Percentiles rank a stretch among this genome's conserved stretches.
Conservation (phyloP, 2,888 invertebrate species). For the Ariolimax columbianus region DNA sequence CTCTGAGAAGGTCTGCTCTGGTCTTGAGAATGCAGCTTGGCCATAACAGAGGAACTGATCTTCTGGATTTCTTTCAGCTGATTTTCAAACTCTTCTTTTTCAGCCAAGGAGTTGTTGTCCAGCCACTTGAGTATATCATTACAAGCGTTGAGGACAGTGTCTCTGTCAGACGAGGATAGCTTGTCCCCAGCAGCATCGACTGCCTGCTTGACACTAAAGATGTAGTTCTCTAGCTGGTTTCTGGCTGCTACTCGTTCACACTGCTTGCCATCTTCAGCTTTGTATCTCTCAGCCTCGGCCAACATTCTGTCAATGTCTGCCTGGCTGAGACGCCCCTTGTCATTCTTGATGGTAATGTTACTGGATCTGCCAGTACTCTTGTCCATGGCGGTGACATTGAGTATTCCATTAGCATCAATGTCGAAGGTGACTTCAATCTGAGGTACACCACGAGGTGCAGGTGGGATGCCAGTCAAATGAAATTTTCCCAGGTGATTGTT, state of each 20-base stretch:
- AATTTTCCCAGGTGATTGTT: slow-evolving; percentile 83
- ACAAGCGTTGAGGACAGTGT: slow-evolving; percentile 80
- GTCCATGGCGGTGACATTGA: slow-evolving; percentile 15
- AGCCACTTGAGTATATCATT: slow-evolving; percentile 83
- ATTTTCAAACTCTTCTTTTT: slow-evolving; percentile 79
- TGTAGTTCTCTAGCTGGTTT: slow-evolving; percentile 70
- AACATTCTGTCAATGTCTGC: slow-evolving; percentile 24
- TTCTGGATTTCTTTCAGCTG: slow-evolving; percentile 87
- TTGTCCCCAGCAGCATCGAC: slow-evolving; percentile 83
- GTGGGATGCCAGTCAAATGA: slow-evolving; percentile 10
- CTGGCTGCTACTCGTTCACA: slow-evolving; percentile 68
- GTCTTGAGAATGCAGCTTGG: slow-evolving; percentile 77
- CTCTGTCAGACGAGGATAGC: slow-evolving; percentile 83
- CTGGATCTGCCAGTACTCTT: slow-evolving; percentile 18
- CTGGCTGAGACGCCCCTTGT: slow-evolving; percentile 21
- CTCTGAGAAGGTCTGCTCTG: slow-evolving; percentile 7
- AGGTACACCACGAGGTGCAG: slow-evolving; percentile 22
- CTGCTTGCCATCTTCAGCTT: slow-evolving; percentile 74
- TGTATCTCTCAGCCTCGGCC: slow-evolving; percentile 70
- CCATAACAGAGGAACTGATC: slow-evolving; percentile 88
- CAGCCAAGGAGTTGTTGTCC: slow-evolving; percentile 87
- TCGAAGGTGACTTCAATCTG: slow-evolving; percentile 21
- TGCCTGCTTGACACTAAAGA: slow-evolving; percentile 58
- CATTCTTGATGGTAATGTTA: slow-evolving; percentile 13
- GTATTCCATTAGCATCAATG: slow-evolving; percentile 22